Base-by-base conservation (phyloP, 2,888 invertebrate genomes). In the Mythimna pallens region DNA sequence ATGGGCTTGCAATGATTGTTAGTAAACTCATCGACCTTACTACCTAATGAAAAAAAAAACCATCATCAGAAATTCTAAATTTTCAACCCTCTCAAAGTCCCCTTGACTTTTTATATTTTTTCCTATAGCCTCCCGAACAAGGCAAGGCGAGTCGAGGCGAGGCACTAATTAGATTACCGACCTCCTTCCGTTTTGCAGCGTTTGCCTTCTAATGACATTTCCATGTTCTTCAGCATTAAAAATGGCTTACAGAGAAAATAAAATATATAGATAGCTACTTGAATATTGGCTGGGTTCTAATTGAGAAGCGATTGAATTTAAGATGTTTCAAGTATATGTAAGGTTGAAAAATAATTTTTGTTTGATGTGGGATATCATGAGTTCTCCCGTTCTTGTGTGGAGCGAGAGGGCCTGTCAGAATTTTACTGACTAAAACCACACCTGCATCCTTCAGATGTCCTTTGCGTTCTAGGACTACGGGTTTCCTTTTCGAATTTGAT, bases 151-250 rank as follows among this genome's bases (percentile, higher is more conserved):
- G 59, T 71, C 40, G 36, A 59, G 61, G 54, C 64, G 57, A 50
- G 62, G 70, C 66, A 75, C 83, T 88, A 87, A 88, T 87, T 87
- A 85, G 81, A 87, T 88, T 84, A 83, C 68, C 61, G 68, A 70
- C 80, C 68, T 80, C 75, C 76, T 82, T 79, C 77, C 66, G 63
- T 58, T 55, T 73, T 63, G 66, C 61, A 65, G 58, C 68, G 75
- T 77, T 81, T 62, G 67, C 71, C 25, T 43, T 55, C 65, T 83
- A 83, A 86, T 70, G 80, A 80, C 63, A 77, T 84, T 82, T 78
- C 73, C 63, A 58, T 66, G 50, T 73, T 76, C 71, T 61, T 52
- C 36, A 34, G 63, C 40, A 68, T 55, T 78, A 47, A 34, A 50
- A 12, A 22, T 54, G 10, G 40, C 14, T 47, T 40, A 34, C 12